Base-by-base conservation (phyloP, 2,888 invertebrate genomes). In the Synergus laeviventris region DNA sequence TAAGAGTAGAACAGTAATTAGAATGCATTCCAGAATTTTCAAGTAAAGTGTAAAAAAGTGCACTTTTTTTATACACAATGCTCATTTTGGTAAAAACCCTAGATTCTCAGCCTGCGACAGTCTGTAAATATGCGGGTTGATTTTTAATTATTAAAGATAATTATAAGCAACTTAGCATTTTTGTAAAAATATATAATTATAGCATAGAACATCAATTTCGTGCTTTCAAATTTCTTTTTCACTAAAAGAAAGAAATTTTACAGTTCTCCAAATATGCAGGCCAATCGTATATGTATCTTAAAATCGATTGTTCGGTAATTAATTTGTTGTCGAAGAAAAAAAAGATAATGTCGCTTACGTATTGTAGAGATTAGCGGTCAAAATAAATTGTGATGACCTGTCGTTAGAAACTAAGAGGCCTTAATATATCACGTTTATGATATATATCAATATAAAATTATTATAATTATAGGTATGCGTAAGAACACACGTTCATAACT, bases 321-420 rank as follows among this genome's bases (percentile, higher is more conserved):
- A 16, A 45, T 59, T 75, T 59, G 38, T 76, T 45, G 73, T 76
- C 42, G 59, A 76, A 59, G 24, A 21, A 18, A 45, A 54, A 59
- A 59, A 70, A 56, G 76, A 74, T 78, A 76, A 78, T 80, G 82
- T 87, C 84, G 85, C 84, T 84, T 86, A 83, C 80, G 82, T 84
- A 83, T 86, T 80, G 81, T 83, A 85, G 82, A 78, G 74, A 78
- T 76, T 84, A 86, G 84, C 76, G 84, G 83, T 84, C 83, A 83
- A 79, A 79, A 78, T 81, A 83, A 86, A 84, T 84, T 86, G 86
- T 84, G 86, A 87, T 86, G 88, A 89, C 87, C 87, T 86, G 89
- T 89, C 85, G 87, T 89, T 89, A 89, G 89, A 83, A 89, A 89
- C 89, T 89, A 89, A 89, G 89, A 89, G 89, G 89, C 89, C 89